Percentiles rank a stretch among this genome's conserved stretches.
Evolutionary conservation across 2,113 vertebrate species (phyloP).

Genomic region (Xenus cinereus): DNA sequence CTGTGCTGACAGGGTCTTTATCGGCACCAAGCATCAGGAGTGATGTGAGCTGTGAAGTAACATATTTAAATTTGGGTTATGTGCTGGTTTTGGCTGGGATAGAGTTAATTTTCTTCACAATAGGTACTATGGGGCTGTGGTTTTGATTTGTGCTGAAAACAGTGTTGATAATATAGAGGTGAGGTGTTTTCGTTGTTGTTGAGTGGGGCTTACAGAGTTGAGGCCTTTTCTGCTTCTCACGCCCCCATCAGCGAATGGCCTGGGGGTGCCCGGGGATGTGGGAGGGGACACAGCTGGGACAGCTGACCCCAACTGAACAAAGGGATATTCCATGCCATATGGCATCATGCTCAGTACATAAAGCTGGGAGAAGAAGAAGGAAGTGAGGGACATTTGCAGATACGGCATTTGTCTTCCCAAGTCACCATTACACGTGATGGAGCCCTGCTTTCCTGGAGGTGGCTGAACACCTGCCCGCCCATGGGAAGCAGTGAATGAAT

Average conservation of each 20-base stretch:
- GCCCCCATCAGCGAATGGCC: not conserved
- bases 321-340: not conserved
- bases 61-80: not conserved
- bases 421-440: not conserved
- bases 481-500: not conserved
- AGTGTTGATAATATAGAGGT: not conserved
- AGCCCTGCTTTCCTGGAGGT: not conserved
- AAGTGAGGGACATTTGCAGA: not conserved
- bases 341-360: not conserved
- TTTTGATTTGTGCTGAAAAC: not conserved
- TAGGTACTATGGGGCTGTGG: not conserved
- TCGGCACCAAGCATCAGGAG: slow-evolving; percentile 57
- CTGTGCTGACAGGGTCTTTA: slow-evolving; percentile 47
- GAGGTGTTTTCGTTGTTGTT: not conserved
- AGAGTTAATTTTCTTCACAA: not conserved
- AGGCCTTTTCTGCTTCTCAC: not conserved
- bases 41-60: slow-evolving; percentile 59
- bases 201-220: not conserved
- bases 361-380: not conserved
- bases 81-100: not conserved
- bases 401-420: not conserved
- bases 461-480: not conserved
- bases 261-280: not conserved
- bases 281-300: not conserved
- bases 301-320: not conserved